Evolutionary conservation across 2,113 vertebrate species (phyloP).

Genomic region (Dipodomys ordii): DNA sequence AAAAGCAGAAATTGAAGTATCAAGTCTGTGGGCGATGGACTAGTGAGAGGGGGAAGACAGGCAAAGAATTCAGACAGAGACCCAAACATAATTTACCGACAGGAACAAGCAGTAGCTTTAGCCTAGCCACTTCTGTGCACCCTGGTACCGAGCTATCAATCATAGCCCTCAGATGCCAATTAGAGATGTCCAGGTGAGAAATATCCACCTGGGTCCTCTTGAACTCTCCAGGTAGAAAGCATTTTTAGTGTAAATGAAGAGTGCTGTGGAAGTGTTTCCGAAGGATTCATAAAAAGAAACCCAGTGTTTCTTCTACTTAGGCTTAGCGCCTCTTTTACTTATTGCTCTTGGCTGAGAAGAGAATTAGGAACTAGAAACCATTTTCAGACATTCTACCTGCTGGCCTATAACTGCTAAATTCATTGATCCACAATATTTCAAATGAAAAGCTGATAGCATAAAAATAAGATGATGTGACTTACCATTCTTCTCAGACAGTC

Average conservation of each 20-base stretch:
- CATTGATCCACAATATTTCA: conserved; percentile 25
- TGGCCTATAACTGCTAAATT: conserved; percentile 5
- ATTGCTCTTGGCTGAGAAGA: conserved; percentile 29
- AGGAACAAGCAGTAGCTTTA: not conserved
- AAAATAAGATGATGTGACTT: conserved; percentile 36
- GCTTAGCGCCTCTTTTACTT: not conserved
- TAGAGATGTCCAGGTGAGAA: conserved; percentile 39
- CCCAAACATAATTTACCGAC: not conserved
- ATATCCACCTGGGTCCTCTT: not conserved
- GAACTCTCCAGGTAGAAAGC: conserved; percentile 16
- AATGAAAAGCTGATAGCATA: conserved; percentile 22
- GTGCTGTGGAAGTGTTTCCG: not conserved
- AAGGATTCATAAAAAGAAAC: conserved; percentile 43
- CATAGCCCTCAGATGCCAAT: conserved; percentile 18
- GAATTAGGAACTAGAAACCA: conserved; percentile 62
- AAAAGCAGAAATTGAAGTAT: conserved; percentile 2
- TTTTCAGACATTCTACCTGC: conserved; percentile 36
- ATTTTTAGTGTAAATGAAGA: conserved; percentile 38
- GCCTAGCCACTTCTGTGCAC: not conserved
- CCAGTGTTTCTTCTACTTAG: not conserved
- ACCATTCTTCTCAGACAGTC: not conserved
- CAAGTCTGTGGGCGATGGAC: not conserved
- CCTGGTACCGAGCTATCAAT: conserved; percentile 19
- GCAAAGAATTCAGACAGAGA: not conserved
- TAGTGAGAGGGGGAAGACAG: not conserved